Percentiles rank a stretch among this genome's conserved stretches.
phyloP scores from a whole-genome alignment of 1,140 invertebrate genomes.

The Centruroides sculpturatus region DNA sequence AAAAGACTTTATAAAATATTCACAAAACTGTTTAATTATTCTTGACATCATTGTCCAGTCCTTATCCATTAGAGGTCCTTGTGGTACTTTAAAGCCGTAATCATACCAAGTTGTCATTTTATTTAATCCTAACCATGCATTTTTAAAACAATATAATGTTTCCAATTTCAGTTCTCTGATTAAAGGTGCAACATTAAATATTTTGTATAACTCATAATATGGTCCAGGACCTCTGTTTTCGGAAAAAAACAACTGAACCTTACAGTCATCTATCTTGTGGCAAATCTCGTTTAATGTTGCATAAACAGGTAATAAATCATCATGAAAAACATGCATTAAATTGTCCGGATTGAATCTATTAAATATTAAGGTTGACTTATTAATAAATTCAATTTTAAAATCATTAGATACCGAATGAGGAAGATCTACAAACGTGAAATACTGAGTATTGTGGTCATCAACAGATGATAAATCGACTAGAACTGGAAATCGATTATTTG shows the following conservation, averaged over 20 bases:
- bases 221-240: not conserved
- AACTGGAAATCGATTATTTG: conserved; percentile 16
- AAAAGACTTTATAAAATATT: conserved; percentile 7
- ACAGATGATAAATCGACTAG: conserved; percentile 28
- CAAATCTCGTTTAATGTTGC: conserved; percentile 26
- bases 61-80: conserved; percentile 27
- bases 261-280: not conserved
- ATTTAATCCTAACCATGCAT: conserved; percentile 29
- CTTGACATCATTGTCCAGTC: conserved; percentile 8
- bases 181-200: not conserved
- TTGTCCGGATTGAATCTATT: conserved; percentile 39
- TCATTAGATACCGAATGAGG: conserved; percentile 6
- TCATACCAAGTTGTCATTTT: conserved; percentile 34
- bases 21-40: conserved; percentile 17
- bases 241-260: not conserved
- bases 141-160: conserved; percentile 29
- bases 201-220: conserved; percentile 2
- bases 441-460: conserved; percentile 25
- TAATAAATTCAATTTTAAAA: conserved; percentile 6
- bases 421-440: conserved; percentile 25
- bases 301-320: conserved; percentile 38
- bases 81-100: conserved; percentile 35
- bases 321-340: conserved; percentile 42
- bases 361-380: conserved; percentile 20
- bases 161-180: not conserved